A percentile compares a stretch with the other conserved stretches of the same genome.
phyloP scores from a whole-genome alignment of 1,140 invertebrate species.

The Holotrichia oblita region DNA sequence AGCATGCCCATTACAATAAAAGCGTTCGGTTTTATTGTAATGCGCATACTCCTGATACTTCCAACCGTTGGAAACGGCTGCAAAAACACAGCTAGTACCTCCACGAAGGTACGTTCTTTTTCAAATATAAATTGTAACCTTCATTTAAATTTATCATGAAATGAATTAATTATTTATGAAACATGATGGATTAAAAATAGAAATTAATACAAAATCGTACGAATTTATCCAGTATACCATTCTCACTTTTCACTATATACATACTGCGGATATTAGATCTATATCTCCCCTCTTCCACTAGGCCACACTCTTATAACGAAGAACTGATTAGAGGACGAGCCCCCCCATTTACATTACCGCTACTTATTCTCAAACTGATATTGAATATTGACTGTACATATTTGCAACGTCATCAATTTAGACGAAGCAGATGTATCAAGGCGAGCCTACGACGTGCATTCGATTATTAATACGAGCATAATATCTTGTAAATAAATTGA shows the following conservation, averaged over 20 bases:
- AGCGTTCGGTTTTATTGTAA: too few species aligned
- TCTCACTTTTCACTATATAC: slow-evolving; percentile 27
- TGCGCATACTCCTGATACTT: too few species aligned
- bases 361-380: not conserved
- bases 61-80: too few species aligned
- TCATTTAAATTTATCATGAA: too few species aligned
- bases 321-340: slow-evolving; percentile 29
- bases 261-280: slow-evolving; percentile 42
- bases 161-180: too few species aligned
- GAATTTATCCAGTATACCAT: slow-evolving; percentile 4
- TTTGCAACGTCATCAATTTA: slow-evolving; percentile 6
- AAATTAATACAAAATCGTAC: too few species aligned
- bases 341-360: slow-evolving; percentile 17
- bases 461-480: not conserved
- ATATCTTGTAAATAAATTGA: slow-evolving; percentile 15
- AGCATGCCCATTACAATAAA: too few species aligned
- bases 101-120: too few species aligned
- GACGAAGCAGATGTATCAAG: slow-evolving; percentile 15
- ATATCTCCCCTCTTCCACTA: slow-evolving; percentile 24
- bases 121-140: too few species aligned
- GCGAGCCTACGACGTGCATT: slow-evolving; percentile 14
- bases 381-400: not conserved
- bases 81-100: too few species aligned
- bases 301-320: not conserved
- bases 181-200: too few species aligned